Base-by-base conservation (phyloP, 2,113 vertebrate species). In the Circaetus gallicus region DNA sequence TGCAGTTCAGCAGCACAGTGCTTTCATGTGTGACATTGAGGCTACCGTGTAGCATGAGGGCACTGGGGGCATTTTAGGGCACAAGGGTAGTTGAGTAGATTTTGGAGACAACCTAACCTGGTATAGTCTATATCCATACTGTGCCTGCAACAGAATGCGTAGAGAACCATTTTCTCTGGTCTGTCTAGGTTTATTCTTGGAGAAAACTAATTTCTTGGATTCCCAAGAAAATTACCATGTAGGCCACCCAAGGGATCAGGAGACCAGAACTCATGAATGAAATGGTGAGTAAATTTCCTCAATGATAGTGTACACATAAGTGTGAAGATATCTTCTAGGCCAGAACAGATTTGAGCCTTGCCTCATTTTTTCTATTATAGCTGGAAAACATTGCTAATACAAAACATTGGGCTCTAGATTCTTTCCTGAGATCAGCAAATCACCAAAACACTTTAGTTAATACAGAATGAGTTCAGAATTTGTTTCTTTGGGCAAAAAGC, bases 31-130 rank as follows among this genome's bases (percentile, higher is more conserved):
- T 45, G 58, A 28, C 32, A 42, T 40, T 5, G 6, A 52, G 49
- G 19, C 22, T 83, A 9, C 26, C 22, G 14, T 18, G 59, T 50
- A 86, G 14, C 19, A 32, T 31, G 47, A 72, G 47, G 32, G 2
- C 25, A 55, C 0, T 20, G 0, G 25, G 14, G 25, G 4, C 0
- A 1, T 82, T 90, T 61, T 28, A 40, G 14, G 42, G 24, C 21
- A 36, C 7, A 16, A 47, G 9, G 4, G 4, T 47, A 43, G 56
- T 7, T 76, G 34, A 9, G 18, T 20, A 58, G 63, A 42, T 81
- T 86, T 38, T 65, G 63, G 29, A 86, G 34, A 32, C 4, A 26
- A 40, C 6, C 12, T 52, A 17, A n/a, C 3, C 8, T 73, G 3
- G 3, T n/a, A 19, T 10, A 38, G 4, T 42, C 7, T 7, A 10